Evolutionary conservation across 2,797 vertebrate genomes (phyloP), one percentile per base, ranked within the genome.

Genomic region (Acrocephalus scirpaceus): DNA sequence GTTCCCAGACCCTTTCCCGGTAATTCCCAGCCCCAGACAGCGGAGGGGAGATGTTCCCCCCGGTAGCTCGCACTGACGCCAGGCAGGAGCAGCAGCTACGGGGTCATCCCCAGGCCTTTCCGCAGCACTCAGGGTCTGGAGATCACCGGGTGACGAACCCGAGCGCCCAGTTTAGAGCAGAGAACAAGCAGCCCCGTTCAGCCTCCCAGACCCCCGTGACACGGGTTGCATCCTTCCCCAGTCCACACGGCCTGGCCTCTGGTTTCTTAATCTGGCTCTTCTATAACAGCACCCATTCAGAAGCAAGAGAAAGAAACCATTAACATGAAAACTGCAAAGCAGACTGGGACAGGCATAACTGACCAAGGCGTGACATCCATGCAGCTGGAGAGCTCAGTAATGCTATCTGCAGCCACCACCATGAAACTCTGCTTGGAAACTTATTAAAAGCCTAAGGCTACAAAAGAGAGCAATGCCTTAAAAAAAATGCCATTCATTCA

Each of bases 341-440:
- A 13, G 44, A 53, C 15, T 0, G 69, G 47, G 66, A 7, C 2
- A 7, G 60, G 42, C 30, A 0, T 0, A 5, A 16, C 11, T n/a
- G 71, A 21, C 25, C 14, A 16, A 67, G 66, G 34, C 27, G 30
- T 3, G 26, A 21, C 14, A 14, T 21, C 44, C 30, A 1, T 10
- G 12, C 69, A 20, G 70, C 70, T 14, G 9, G 64, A 16, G 1
- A 16, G 16, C 67, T 20, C 11, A 3, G 21, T 1, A 11, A 17
- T 4, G 2, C 65, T 2, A 30, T 23, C 1, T 6, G 22, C 9
- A n/a, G 17, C 38, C 8, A 4, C 88, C 47, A 2, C 34, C 3
- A 21, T 1, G 75, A 34, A 25, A 19, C 1, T 5, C 26, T 4
- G 71, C 12, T 4, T 10, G 60, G 23, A 54, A 57, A 38, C 44